A percentile compares a stretch with the other conserved stretches of the same genome.
phyloP scores from a whole-genome alignment of 2,113 vertebrate genomes.

The Castor canadensis region DNA sequence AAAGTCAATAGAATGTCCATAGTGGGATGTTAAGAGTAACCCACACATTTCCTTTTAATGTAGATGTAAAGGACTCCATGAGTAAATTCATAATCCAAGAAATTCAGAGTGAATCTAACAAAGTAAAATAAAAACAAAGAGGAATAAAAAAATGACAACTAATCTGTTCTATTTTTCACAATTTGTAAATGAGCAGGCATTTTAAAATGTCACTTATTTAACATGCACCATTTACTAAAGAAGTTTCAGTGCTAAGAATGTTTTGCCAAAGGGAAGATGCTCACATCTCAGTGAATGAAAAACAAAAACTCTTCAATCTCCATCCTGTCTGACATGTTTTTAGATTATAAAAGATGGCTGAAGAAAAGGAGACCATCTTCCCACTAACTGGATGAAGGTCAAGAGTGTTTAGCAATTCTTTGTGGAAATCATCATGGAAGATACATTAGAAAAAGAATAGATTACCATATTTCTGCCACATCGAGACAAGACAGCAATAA shows the following conservation, averaged over 20 bases:
- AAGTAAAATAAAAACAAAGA: neutral
- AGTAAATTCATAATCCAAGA: slow-evolving; percentile 3
- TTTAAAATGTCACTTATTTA: neutral
- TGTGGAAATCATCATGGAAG: slow-evolving; percentile 3
- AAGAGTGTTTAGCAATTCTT: slow-evolving; percentile 10
- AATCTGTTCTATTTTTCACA: neutral
- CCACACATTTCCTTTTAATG: slow-evolving; percentile 22
- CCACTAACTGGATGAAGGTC: neutral
- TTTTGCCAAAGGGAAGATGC: neutral
- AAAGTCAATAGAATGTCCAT: slow-evolving; percentile 21
- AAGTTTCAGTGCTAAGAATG: neutral
- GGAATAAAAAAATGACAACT: neutral
- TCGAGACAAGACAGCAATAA: neutral
- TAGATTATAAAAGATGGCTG: neutral
- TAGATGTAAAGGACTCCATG: neutral
- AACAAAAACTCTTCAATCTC: neutral
- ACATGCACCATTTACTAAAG: neutral
- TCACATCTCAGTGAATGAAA: neutral
- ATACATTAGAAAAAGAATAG: slow-evolving; percentile 10
- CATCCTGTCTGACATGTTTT: neutral
- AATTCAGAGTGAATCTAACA: neutral
- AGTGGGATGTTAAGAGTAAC: slow-evolving; percentile 32
- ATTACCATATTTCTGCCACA: neutral
- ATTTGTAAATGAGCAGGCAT: slow-evolving; percentile 1
- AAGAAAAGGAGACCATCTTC: neutral